These are phyloP conservation scores for Lithobius niger DNA, from an alignment of 1,140 invertebrate genomes.

Conservation along the genomic window DNA sequence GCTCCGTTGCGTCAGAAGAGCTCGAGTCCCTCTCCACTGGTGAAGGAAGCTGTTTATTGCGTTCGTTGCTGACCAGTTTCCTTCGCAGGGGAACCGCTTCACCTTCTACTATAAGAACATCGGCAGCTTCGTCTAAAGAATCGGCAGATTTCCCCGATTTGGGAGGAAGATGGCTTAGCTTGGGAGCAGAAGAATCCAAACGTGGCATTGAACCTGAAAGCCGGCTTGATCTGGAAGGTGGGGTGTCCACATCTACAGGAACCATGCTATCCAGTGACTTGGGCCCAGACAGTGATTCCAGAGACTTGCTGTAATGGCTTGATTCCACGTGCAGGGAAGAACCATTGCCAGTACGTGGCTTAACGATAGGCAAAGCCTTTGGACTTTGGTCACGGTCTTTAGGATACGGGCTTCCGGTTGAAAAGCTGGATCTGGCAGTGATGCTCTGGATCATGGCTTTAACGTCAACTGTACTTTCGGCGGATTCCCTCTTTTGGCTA, in stretches of 20 bases:
- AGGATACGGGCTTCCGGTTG: not conserved
- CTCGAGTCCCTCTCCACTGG: not conserved
- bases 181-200: not conserved
- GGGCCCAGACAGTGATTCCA: constrained; percentile 2
- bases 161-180: too few relatives aligned
- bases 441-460: constrained; percentile 7
- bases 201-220: constrained; percentile 4
- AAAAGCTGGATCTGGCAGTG: not conserved
- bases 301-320: not conserved
- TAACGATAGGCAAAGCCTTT: not conserved
- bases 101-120: not conserved
- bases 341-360: not conserved
- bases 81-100: not conserved
- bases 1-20: not conserved
- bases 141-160: too few relatives aligned
- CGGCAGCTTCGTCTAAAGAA: too few relatives aligned
- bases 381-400: not conserved
- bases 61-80: not conserved
- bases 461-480: not conserved
- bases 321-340: not conserved
- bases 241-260: too few relatives aligned
- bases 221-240: not conserved
- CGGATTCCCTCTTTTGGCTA: not conserved
- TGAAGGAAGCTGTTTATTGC: not conserved
- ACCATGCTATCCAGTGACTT: not conserved